Evolutionary conservation across 2,797 vertebrate genomes (phyloP).

Genomic region (Tadarida brasiliensis): DNA sequence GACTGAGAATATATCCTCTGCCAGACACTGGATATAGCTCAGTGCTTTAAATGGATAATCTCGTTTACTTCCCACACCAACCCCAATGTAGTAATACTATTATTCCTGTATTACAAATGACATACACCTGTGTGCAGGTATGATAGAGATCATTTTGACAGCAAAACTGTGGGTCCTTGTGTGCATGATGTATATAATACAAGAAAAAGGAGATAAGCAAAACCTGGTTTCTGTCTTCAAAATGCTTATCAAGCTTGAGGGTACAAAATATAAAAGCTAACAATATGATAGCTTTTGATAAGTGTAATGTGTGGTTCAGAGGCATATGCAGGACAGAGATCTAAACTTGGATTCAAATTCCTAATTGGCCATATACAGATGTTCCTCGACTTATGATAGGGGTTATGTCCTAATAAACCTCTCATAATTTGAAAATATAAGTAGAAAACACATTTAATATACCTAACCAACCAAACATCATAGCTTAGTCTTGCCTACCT

Average conservation of each 20-base stretch:
- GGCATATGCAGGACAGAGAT: neutral
- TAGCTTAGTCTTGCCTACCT: neutral
- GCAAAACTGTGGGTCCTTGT: neutral
- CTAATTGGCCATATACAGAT: neutral
- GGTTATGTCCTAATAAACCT: neutral
- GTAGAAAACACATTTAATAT: neutral
- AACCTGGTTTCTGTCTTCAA: neutral
- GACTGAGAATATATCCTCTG: neutral
- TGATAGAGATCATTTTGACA: constrained; percentile 8
- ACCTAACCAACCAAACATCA: neutral
- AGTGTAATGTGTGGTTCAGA: neutral
- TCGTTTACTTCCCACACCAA: neutral
- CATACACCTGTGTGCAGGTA: neutral
- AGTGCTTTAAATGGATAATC: constrained; percentile 56
- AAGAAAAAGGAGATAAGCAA: constrained; percentile 8
- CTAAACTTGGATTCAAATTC: neutral
- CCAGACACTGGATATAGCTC: neutral
- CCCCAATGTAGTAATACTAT: neutral
- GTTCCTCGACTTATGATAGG: neutral
- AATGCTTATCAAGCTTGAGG: neutral
- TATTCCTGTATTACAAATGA: neutral
- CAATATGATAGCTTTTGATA: neutral
- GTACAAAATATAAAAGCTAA: neutral
- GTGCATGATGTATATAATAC: neutral
- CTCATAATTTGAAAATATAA: neutral